phyloP scores from a whole-genome alignment of 2,113 vertebrate genomes.

The Semicossyphus pulcher region DNA sequence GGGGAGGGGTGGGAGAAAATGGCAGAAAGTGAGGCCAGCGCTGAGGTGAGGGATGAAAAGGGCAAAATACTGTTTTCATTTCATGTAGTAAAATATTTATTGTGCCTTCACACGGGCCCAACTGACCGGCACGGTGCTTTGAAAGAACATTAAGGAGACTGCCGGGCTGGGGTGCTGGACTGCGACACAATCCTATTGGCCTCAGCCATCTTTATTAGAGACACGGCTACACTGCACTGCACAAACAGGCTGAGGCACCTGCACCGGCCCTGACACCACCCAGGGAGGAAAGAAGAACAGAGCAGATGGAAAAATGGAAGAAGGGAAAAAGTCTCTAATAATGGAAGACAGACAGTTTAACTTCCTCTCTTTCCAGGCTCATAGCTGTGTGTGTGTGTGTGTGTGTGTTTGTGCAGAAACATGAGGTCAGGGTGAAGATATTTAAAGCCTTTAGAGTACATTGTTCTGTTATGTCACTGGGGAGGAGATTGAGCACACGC shows the following conservation, averaged over 20 bases:
- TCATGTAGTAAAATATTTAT: conserved; percentile 83
- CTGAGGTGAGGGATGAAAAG: conserved; percentile 75
- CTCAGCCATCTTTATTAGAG: conserved; percentile 73
- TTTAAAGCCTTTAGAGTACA: conserved; percentile 76
- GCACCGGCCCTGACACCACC: conserved; percentile 37
- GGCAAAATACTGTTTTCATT: conserved; percentile 82
- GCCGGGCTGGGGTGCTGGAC: conserved; percentile 45
- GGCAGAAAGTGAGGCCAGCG: conserved; percentile 53
- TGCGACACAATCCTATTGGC: conserved; percentile 56
- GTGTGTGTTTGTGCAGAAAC: conserved; percentile 45
- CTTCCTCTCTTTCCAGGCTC: conserved; percentile 47
- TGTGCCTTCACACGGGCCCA: conserved; percentile 76
- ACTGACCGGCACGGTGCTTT: conserved; percentile 73
- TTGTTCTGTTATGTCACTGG: conserved; percentile 75
- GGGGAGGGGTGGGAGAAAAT: conserved; percentile 27
- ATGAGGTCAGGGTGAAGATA: conserved; percentile 81
- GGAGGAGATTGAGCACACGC: conserved; percentile 64
- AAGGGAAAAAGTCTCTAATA: conserved; percentile 15
- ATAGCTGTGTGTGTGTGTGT: conserved; percentile 28
- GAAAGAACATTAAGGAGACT: conserved; percentile 70
- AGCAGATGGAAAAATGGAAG: conserved; percentile 50
- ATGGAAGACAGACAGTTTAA: conserved; percentile 61
- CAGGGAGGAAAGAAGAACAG: conserved; percentile 30
- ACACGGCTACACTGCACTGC: conserved; percentile 48
- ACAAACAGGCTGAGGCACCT: conserved; percentile 70